Base-by-base conservation (phyloP, 1,140 invertebrate species). In the Ruditapes philippinarum region DNA sequence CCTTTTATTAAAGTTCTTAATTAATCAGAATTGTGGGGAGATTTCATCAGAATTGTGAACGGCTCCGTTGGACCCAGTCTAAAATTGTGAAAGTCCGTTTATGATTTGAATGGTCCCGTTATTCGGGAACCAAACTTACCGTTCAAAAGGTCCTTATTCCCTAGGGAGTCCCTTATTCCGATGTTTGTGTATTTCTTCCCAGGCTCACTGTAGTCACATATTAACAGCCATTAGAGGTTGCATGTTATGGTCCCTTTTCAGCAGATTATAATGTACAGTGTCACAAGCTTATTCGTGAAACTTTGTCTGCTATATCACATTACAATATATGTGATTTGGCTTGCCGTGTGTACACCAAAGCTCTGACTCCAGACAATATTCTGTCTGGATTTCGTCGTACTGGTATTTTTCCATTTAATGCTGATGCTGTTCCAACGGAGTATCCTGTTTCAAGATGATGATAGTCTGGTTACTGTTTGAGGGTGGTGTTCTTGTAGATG, bases 151-250 rank as follows among this genome's bases (percentile, higher is more conserved):
- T n/a, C n/a, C n/a, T n/a, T n/a, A n/a, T n/a, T n/a, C n/a, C n/a
- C n/a, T n/a, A n/a, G n/a, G n/a, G n/a, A n/a, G n/a, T n/a, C n/a
- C n/a, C n/a, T n/a, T n/a, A n/a, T n/a, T n/a, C n/a, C n/a, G n/a
- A n/a, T n/a, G n/a, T n/a, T n/a, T n/a, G n/a, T n/a, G n/a, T n/a
- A n/a, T n/a, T n/a, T n/a, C n/a, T n/a, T n/a, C n/a, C n/a, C n/a
- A n/a, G n/a, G 79, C 87, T 31, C 87, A 89, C 25, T 65, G 60
- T n/a, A 74, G 45, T n/a, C 88, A 89, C 45, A 28, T 83, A 19
- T 49, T 76, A n/a, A 51, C 79, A 89, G 25, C 88, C 88, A 22
- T 42, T 84, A 33, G 81, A 84, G 49, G 88, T 89, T 78, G 73
- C 38, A n/a, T 76, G 73, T n/a, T 76, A 45, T 45, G 73, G 73